These are phyloP conservation scores for Epirrhoe alternata DNA, from an alignment of 2,888 invertebrate genomes.

Conservation along the genomic window DNA sequence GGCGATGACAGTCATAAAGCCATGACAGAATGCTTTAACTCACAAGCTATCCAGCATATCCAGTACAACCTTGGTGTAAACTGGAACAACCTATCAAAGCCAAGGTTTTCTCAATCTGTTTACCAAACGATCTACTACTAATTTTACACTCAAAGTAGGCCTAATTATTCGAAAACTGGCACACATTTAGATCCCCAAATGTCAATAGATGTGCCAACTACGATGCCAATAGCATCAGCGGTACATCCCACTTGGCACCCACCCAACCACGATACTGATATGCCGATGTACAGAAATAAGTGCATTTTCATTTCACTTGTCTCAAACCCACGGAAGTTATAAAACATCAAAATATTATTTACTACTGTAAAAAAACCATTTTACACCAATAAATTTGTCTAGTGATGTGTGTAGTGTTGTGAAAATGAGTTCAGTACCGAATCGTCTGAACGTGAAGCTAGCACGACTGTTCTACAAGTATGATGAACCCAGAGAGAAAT, in stretches of 20 bases:
- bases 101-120: constrained; percentile 20
- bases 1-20: background rate
- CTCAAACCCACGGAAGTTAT: constrained; percentile 35
- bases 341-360: constrained; percentile 18
- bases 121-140: constrained; percentile 26
- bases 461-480: constrained; percentile 78
- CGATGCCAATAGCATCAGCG: constrained; percentile 44
- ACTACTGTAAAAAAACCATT: background rate
- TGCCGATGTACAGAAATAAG: constrained; percentile 44
- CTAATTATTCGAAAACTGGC: constrained; percentile 50
- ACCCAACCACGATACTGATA: constrained; percentile 45
- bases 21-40: background rate
- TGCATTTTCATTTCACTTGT: constrained; percentile 33
- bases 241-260: constrained; percentile 45
- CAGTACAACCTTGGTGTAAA: constrained; percentile 23
- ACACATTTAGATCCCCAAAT: constrained; percentile 52
- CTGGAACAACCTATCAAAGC: constrained; percentile 22
- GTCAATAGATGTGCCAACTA: constrained; percentile 49
- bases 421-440: constrained; percentile 66
- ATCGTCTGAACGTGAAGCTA: constrained; percentile 71
- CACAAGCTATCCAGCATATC: background rate
- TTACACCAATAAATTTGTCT: background rate
- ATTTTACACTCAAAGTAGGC: constrained; percentile 36
- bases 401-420: constrained; percentile 33
- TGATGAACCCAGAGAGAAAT: constrained; percentile 55